A percentile compares a stretch with the other conserved stretches of the same genome.
phyloP scores from a whole-genome alignment of 1,140 invertebrate genomes.

The Eupristina koningsbergeri region DNA sequence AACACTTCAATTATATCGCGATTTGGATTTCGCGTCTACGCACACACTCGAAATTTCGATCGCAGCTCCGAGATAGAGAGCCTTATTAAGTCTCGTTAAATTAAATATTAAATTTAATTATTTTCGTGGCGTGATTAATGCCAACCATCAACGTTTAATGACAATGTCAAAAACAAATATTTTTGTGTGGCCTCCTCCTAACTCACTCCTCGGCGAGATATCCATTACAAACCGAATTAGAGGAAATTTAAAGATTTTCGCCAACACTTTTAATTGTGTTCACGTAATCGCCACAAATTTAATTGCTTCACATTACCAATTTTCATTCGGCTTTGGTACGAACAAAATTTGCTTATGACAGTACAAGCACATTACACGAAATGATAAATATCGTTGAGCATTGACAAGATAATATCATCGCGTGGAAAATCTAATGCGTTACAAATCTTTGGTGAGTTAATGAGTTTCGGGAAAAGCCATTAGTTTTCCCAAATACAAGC shows the following conservation, averaged over 20 bases:
- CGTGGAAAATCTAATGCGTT: too few relatives aligned
- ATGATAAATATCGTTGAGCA: too few relatives aligned
- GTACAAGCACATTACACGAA: not conserved
- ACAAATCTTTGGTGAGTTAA: too few relatives aligned
- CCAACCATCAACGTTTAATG: not conserved
- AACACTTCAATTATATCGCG: constrained; percentile 7
- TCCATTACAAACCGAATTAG: not conserved
- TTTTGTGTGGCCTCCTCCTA: not conserved
- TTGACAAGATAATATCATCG: too few relatives aligned
- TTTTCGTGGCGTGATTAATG: not conserved
- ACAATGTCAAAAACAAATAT: not conserved
- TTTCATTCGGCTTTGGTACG: not conserved
- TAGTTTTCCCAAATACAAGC: too few relatives aligned
- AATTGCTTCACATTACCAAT: not conserved
- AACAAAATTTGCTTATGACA: not conserved
- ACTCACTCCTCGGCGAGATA: not conserved
- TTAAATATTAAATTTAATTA: not conserved
- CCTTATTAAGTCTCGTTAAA: not conserved
- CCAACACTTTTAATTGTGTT: not conserved
- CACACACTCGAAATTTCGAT: not conserved
- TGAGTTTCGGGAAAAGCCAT: too few relatives aligned
- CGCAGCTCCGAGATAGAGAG: not conserved
- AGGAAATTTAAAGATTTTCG: not conserved
- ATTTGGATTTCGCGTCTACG: not conserved
- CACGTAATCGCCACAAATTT: too few relatives aligned